phyloP scores from a whole-genome alignment of 2,797 vertebrate species.

The Catostomus latipinnis region DNA sequence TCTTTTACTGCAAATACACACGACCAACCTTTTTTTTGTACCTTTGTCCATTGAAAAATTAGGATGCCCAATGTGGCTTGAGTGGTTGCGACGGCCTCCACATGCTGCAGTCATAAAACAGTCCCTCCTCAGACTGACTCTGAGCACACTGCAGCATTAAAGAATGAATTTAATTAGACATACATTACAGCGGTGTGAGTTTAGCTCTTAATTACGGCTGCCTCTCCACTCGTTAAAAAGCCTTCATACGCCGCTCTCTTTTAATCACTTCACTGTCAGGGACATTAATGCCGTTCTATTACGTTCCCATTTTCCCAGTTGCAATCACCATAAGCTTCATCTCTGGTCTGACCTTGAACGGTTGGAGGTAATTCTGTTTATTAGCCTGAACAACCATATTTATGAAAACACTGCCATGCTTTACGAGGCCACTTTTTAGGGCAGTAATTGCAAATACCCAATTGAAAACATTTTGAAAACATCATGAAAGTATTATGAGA shows the following conservation, averaged over 20 bases:
- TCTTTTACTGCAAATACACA: not conserved
- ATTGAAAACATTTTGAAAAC: conserved; percentile 38
- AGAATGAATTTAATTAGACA: conserved; percentile 62
- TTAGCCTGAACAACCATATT: conserved; percentile 47
- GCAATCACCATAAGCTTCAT: conserved; percentile 42
- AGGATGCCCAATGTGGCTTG: conserved; percentile 12
- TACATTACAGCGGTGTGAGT: conserved; percentile 59
- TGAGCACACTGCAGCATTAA: conserved; percentile 52
- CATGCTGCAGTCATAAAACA: conserved; percentile 46
- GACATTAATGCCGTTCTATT: conserved; percentile 52
- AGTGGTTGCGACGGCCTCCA: conserved; percentile 27
- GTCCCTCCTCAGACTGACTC: conserved; percentile 43
- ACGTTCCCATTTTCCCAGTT: conserved; percentile 40
- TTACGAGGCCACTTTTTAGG: conserved; percentile 41
- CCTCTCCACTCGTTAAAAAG: conserved; percentile 61
- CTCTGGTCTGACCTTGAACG: conserved; percentile 47
- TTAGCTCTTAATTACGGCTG: conserved; percentile 61
- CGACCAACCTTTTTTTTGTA: not conserved
- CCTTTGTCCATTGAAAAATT: conserved; percentile 23
- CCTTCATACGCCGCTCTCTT: conserved; percentile 54
- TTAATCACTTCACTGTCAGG: conserved; percentile 62
- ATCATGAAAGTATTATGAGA: conserved; percentile 19
- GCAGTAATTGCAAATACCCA: conserved; percentile 42
- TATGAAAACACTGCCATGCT: conserved; percentile 40
- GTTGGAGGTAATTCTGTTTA: conserved; percentile 48